These are phyloP conservation scores for Chroicocephalus ridibundus DNA, from an alignment of 2,113 vertebrate genomes.

Conservation along the genomic window DNA sequence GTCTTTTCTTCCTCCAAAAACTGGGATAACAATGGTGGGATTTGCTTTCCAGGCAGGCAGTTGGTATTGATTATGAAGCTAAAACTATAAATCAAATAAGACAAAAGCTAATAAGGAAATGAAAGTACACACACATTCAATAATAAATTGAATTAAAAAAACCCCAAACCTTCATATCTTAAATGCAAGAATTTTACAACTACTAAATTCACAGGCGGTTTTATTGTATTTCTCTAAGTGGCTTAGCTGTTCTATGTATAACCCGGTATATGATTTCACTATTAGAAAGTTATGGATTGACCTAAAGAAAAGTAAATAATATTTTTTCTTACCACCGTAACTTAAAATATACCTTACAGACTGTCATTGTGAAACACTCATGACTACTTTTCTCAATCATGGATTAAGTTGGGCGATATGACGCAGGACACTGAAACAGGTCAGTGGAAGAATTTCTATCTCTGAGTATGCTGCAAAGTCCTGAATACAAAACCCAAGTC, in stretches of 20 bases:
- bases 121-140: neutral
- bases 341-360: neutral
- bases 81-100: neutral
- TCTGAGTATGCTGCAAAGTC: neutral
- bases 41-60: neutral
- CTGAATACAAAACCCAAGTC: neutral
- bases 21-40: neutral
- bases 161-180: accelerated
- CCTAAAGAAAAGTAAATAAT: neutral
- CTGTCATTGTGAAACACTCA: neutral
- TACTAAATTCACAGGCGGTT: neutral
- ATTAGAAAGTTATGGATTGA: neutral
- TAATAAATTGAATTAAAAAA: neutral
- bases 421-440: neutral
- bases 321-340: neutral
- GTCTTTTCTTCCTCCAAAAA: neutral
- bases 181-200: neutral
- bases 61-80: neutral
- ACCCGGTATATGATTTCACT: neutral
- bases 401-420: neutral
- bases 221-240: neutral
- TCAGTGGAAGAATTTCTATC: neutral
- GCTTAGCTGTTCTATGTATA: neutral
- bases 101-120: neutral
- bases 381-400: neutral